Conservation (phyloP, 2,888 invertebrate species). For the Euphydryas editha region DNA sequence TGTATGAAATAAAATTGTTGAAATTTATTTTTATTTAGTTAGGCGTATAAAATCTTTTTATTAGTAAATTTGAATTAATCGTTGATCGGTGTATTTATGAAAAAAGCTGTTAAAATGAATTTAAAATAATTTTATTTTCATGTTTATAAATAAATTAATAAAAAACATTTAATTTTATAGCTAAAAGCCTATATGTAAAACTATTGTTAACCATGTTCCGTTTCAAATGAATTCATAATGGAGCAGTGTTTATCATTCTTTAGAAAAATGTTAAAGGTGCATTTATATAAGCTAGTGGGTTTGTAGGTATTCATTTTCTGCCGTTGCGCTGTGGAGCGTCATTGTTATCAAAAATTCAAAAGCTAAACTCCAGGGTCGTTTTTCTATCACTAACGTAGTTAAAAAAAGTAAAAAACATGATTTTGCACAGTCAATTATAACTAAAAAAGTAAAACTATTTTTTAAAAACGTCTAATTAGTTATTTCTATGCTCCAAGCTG, state of each 20-base stretch:
- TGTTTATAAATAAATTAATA: too few species aligned
- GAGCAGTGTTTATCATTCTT: slow-evolving; percentile 29
- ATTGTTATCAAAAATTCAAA: slow-evolving; percentile 28
- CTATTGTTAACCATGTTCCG: slow-evolving; percentile 22
- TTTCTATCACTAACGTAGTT: background rate
- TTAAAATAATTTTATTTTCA: too few species aligned
- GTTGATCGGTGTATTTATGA: too few species aligned
- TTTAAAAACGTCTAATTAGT: too few species aligned
- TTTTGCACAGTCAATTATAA: background rate
- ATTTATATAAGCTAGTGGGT: slow-evolving; percentile 27
- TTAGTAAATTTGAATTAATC: too few species aligned
- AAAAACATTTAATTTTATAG: slow-evolving; percentile 19
- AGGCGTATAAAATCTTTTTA: too few species aligned
- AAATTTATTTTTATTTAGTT: too few species aligned
- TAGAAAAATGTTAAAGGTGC: slow-evolving; percentile 32
- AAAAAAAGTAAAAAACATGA: background rate
- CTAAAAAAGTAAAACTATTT: too few species aligned
- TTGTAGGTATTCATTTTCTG: slow-evolving; percentile 25
- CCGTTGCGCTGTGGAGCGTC: slow-evolving; percentile 25
- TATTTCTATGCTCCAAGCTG: too few species aligned
- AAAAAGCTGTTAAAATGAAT: too few species aligned
- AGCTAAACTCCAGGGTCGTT: slow-evolving; percentile 14
- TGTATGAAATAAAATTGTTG: too few species aligned
- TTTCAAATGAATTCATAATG: slow-evolving; percentile 26
- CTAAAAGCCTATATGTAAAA: slow-evolving; percentile 14